Conservation (phyloP, 2,888 invertebrate species). For the Rhingia campestris region DNA sequence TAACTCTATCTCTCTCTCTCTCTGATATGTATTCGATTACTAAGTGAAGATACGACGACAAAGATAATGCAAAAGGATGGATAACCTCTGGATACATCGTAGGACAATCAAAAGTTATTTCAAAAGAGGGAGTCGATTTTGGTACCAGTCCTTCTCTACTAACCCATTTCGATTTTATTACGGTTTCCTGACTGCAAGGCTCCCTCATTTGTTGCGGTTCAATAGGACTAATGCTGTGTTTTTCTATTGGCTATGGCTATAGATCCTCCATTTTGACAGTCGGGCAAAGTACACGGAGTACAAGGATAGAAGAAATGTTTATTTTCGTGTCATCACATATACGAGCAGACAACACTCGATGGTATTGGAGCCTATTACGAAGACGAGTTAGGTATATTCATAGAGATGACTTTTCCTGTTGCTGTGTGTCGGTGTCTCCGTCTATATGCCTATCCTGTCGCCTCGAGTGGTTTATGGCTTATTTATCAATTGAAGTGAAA, state of each 20-base stretch:
- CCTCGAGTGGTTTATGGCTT: constrained; percentile 65
- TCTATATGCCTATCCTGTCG: constrained; percentile 27
- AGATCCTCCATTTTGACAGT: constrained; percentile 41
- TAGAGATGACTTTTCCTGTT: constrained; percentile 31
- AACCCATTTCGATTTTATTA: constrained; percentile 64
- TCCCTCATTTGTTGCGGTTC: constrained; percentile 73
- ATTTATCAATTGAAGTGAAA: constrained; percentile 73
- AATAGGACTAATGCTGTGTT: constrained; percentile 62
- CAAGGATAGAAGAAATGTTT: constrained; percentile 10
- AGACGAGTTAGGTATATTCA: constrained; percentile 2
- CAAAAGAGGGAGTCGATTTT: constrained; percentile 9
- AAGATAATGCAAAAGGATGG: constrained; percentile 23
- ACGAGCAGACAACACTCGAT: constrained; percentile 3
- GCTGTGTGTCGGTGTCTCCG: constrained; percentile 8
- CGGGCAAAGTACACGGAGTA: constrained; percentile 27
- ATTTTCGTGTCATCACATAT: not conserved
- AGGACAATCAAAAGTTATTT: constrained; percentile 6
- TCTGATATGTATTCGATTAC: not conserved
- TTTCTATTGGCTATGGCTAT: constrained; percentile 37
- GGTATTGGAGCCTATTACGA: not conserved
- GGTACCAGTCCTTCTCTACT: constrained; percentile 10
- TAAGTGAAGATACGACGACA: constrained; percentile 25
- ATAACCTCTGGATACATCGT: not conserved
- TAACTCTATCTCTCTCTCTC: constrained; percentile 39
- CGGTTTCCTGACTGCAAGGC: constrained; percentile 58